Evolutionary conservation across 2,797 vertebrate genomes (phyloP), one percentile per base, ranked within the genome.

Genomic region (Cynopterus sphinx): DNA sequence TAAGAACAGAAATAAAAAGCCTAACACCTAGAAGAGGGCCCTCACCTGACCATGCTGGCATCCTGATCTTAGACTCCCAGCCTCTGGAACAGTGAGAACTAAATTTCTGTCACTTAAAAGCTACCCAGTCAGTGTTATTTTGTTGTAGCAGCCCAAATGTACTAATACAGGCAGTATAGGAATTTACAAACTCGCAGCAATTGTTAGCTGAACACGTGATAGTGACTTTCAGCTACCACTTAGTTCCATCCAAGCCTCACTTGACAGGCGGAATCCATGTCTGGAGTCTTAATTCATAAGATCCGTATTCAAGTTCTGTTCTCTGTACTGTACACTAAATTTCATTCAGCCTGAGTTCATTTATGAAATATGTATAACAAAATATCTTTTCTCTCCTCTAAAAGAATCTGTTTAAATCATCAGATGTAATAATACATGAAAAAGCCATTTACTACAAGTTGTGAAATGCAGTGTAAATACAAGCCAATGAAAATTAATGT

Each of bases 401-500:
- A 91, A 92, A 33, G 57, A 3, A 41, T 87, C 26, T 90, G 8
- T 87, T 90, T 51, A 71, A 90, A 88, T 31, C 51, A 71, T 59
- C 19, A 39, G 16, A 75, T 70, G 2, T 39, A 92, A 74, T 90
- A 65, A 75, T 57, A 33, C 39, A 43, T 49, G 2, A 24, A 94
- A 74, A 94, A 92, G 2, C 6, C 31, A 65, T 73, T 82, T 87
- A 67, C 53, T 41, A 0, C 33, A 88, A 90, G 9, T 67, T 59
- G 36, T 94, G 57, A 70, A 96, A 82, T 57, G 21, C n/a, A 73
- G 39, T 78, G 9, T 22, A 86, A 91, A 91, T 70, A 67, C 26
- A 43, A 59, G 73, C 16, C 68, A 78, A 53, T 88, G 13, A 24
- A 92, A 93, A 81, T 96, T 95, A 77, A 94, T 75, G 41, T 84